Percentiles rank a stretch among this genome's conserved stretches.
Evolutionary conservation across 2,113 vertebrate species (phyloP).

Genomic region (Clarias magur): DNA sequence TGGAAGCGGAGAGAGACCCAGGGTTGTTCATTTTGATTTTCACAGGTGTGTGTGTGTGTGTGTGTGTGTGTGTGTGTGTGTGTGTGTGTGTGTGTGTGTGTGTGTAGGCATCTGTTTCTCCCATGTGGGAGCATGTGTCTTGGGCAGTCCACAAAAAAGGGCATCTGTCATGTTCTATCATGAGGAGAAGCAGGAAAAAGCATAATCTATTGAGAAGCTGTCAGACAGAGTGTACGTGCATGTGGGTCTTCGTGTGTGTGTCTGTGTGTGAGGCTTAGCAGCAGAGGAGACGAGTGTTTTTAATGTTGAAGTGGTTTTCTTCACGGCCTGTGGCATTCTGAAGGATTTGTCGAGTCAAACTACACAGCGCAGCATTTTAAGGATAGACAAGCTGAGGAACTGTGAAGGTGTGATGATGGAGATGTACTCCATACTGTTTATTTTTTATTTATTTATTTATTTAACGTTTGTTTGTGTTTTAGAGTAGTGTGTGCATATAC

Average conservation of each 20-base stretch:
- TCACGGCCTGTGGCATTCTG: background rate
- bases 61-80: background rate
- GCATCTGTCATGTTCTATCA: conserved; percentile 52
- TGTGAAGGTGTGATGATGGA: background rate
- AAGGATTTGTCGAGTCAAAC: conserved; percentile 8
- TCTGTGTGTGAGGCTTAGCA: conserved; percentile 22
- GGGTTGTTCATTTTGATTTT: background rate
- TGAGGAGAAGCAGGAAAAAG: conserved; percentile 44
- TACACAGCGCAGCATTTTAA: background rate
- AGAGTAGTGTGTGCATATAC: background rate
- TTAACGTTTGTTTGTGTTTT: background rate
- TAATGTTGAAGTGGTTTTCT: conserved; percentile 16
- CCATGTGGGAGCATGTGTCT: conserved; percentile 30
- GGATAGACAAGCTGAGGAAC: background rate
- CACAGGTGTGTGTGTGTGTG: background rate
- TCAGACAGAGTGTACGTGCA: conserved; percentile 16
- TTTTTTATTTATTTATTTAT: background rate
- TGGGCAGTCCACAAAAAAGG: conserved; percentile 39
- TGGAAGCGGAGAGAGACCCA: background rate
- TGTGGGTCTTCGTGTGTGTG: conserved; percentile 10
- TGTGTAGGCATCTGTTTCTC: conserved; percentile 45
- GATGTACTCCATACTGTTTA: background rate
- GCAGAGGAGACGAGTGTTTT: background rate
- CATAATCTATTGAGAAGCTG: conserved; percentile 50
- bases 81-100: background rate